phyloP scores from a whole-genome alignment of 1,140 invertebrate species.

The Calephelis virginiensis region DNA sequence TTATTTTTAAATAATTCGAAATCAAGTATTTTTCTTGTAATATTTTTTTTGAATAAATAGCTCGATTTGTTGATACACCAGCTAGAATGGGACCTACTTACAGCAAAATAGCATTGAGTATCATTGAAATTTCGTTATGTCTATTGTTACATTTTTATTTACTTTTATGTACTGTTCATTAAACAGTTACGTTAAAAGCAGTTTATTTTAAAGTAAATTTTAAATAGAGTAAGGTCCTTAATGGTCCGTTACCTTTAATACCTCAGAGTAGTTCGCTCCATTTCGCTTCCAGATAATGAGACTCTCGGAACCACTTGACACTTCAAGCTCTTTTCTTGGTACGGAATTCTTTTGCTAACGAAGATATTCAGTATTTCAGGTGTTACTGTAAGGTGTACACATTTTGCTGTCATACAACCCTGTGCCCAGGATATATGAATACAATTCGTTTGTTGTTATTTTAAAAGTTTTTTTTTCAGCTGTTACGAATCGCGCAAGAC shows the following conservation, averaged over 20 bases:
- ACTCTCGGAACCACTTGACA: constrained; percentile 36
- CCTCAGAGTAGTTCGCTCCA: constrained; percentile 25
- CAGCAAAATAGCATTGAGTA: too few relatives aligned
- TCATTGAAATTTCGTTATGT: too few relatives aligned
- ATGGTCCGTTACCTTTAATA: constrained; percentile 25
- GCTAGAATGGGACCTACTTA: too few relatives aligned
- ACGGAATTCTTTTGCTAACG: constrained; percentile 41
- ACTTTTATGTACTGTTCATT: neutral
- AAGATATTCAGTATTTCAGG: constrained; percentile 45
- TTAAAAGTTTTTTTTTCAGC: too few relatives aligned
- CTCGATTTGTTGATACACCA: too few relatives aligned
- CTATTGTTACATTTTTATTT: neutral
- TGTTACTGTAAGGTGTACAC: constrained; percentile 15
- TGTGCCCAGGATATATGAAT: too few relatives aligned
- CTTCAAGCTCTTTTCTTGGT: constrained; percentile 21
- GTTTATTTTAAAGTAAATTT: neutral
- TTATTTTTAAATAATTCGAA: too few relatives aligned
- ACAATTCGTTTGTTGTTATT: too few relatives aligned
- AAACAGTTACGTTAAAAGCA: neutral
- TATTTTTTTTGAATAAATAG: too few relatives aligned
- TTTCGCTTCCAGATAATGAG: constrained; percentile 38
- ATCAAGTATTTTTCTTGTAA: too few relatives aligned
- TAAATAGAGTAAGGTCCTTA: constrained; percentile 4
- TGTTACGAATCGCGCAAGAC: too few relatives aligned
- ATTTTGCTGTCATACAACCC: neutral